Percentiles rank a stretch among this genome's conserved stretches.
Conservation (phyloP, 2,797 vertebrate species). For the Cryptoblepharus egeriae region DNA sequence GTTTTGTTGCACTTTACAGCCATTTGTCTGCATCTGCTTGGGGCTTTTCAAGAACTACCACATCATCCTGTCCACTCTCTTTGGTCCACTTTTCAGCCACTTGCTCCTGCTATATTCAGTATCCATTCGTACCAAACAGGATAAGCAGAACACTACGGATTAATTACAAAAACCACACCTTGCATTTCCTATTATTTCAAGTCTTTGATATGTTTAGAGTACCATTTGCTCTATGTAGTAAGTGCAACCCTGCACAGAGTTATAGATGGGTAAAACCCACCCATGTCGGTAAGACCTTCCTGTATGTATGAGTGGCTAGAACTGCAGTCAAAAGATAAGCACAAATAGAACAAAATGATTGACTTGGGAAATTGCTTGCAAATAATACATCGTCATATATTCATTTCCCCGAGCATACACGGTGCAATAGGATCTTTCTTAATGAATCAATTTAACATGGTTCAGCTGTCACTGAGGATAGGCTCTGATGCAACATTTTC, state of each 20-base stretch:
- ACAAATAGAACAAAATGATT: conserved; percentile 9
- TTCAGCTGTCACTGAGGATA: conserved; percentile 17
- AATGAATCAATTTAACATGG: conserved; percentile 30
- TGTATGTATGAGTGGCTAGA: background rate
- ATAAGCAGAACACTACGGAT: background rate
- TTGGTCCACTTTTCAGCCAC: too few species aligned
- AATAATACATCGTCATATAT: background rate
- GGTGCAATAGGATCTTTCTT: conserved; percentile 31
- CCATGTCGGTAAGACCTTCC: background rate
- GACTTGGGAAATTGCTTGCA: conserved; percentile 25
- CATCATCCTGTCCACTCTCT: background rate
- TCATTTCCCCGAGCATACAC: conserved; percentile 4
- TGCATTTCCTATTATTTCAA: background rate
- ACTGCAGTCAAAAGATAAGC: conserved; percentile 2
- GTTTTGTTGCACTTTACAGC: too few species aligned
- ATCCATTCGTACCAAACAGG: too few species aligned
- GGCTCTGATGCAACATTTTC: conserved; percentile 11
- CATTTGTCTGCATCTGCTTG: background rate
- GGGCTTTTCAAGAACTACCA: background rate
- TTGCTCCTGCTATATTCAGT: background rate
- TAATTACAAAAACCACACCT: background rate
- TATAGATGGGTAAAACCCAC: background rate
- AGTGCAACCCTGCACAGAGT: background rate
- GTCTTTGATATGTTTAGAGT: background rate
- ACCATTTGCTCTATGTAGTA: background rate